Conservation (phyloP, 1,140 invertebrate genomes). For the Thrips palmi region DNA sequence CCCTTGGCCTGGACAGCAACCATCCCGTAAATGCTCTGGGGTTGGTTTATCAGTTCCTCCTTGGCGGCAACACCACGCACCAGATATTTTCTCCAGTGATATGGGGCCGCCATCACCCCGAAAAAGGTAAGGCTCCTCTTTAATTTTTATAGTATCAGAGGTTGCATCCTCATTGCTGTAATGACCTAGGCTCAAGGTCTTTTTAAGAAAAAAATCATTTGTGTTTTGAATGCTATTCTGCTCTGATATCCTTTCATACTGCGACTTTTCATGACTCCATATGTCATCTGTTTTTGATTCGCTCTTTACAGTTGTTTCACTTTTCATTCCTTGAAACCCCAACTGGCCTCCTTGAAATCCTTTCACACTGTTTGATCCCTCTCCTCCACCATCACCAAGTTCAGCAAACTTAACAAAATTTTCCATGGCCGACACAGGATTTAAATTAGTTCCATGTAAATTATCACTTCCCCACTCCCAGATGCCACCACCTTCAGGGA, state of each 20-base stretch:
- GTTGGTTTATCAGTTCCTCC: constrained; percentile 47
- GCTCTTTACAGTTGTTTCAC: background rate
- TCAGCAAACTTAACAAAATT: constrained; percentile 24
- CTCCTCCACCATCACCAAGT: no score
- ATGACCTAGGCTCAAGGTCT: no score
- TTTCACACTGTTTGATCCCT: no score
- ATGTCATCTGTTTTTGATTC: background rate
- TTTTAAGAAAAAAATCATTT: no score
- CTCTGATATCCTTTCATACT: background rate
- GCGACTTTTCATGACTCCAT: background rate
- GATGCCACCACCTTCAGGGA: constrained; percentile 65
- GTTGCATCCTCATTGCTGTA: no score
- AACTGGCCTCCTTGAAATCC: no score
- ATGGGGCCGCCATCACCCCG: constrained; percentile 44
- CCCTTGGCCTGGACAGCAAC: constrained; percentile 46
- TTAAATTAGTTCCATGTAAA: constrained; percentile 20
- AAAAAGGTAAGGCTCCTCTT: constrained; percentile 29
- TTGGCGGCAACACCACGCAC: constrained; percentile 48
- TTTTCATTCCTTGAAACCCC: no score
- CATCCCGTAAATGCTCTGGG: constrained; percentile 48
- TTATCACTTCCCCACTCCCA: constrained; percentile 27
- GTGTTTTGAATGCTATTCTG: background rate
- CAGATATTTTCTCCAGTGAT: constrained; percentile 32
- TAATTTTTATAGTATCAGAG: constrained; percentile 6
- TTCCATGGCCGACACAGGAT: constrained; percentile 23